Evolutionary conservation across 2,888 invertebrate species (phyloP).

Genomic region (Himalopsyche tibetana): DNA sequence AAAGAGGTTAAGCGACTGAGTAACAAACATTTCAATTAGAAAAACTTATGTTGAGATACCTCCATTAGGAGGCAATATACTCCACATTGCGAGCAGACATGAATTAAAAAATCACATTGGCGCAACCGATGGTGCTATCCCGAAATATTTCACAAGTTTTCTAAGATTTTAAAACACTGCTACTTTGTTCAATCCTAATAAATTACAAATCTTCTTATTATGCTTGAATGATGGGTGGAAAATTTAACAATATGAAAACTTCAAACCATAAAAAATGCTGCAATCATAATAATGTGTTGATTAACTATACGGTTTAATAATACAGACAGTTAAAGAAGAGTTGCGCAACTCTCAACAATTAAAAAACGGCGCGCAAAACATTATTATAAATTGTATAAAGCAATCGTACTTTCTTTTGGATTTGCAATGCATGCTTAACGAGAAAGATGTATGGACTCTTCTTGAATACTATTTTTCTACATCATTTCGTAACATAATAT

Average conservation of each 20-base stretch:
- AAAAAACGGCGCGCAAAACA: background rate
- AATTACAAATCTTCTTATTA: background rate
- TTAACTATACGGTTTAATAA: background rate
- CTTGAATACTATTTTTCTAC: background rate
- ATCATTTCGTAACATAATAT: background rate
- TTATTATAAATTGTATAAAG: background rate
- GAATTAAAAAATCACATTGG: too few relatives aligned
- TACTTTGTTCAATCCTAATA: too few relatives aligned
- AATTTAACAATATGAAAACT: background rate
- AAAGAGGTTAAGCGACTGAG: too few relatives aligned
- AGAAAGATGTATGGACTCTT: background rate
- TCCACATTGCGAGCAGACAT: too few relatives aligned
- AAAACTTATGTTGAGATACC: too few relatives aligned
- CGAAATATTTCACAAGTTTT: too few relatives aligned
- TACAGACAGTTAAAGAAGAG: background rate
- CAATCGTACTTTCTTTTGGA: background rate
- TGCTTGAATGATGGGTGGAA: background rate
- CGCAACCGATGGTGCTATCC: too few relatives aligned
- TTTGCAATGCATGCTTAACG: background rate
- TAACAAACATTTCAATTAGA: too few relatives aligned
- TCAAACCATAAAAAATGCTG: background rate
- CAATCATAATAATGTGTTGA: slow-evolving; percentile 8
- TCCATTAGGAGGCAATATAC: too few relatives aligned
- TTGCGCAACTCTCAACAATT: background rate
- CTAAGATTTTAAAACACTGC: too few relatives aligned